A percentile compares a stretch with the other conserved stretches of the same genome.
Evolutionary conservation across 2,113 vertebrate species (phyloP).

Genomic region (Sphaerodactylus townsendi): DNA sequence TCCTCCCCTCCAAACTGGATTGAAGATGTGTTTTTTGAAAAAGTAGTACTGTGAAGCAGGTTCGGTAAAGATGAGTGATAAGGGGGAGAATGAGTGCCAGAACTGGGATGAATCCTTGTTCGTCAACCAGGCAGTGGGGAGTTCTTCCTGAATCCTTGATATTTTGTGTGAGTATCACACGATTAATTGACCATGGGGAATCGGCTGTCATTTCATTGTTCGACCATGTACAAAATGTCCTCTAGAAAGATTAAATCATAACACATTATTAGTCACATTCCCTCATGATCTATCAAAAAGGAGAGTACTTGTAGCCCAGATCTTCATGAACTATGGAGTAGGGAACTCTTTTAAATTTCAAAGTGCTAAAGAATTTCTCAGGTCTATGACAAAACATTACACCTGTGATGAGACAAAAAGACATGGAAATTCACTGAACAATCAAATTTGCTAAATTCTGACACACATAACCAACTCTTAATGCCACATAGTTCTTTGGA

Average conservation of each 20-base stretch:
- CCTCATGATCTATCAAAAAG: neutral
- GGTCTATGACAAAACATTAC: neutral
- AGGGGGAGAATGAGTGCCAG: too few species aligned
- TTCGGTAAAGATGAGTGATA: too few species aligned
- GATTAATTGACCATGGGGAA: too few species aligned
- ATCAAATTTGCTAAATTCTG: neutral
- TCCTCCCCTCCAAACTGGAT: too few species aligned
- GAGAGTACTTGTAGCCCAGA: neutral
- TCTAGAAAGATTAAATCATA: conserved; percentile 6
- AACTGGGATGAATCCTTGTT: too few species aligned
- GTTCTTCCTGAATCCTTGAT: too few species aligned
- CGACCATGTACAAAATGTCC: neutral
- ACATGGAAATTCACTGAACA: neutral
- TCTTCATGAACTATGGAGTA: neutral
- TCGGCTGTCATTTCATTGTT: neutral
- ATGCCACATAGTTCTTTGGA: neutral
- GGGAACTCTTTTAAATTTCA: neutral
- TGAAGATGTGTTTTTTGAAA: too few species aligned
- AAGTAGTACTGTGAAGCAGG: too few species aligned
- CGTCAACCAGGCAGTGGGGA: too few species aligned
- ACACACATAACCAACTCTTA: neutral
- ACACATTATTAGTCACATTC: neutral
- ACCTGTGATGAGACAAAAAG: neutral
- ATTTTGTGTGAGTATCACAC: too few species aligned
- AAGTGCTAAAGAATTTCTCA: neutral